Evolutionary conservation across 2,797 vertebrate species (phyloP).

Genomic region (Hoplostethus atlanticus): DNA sequence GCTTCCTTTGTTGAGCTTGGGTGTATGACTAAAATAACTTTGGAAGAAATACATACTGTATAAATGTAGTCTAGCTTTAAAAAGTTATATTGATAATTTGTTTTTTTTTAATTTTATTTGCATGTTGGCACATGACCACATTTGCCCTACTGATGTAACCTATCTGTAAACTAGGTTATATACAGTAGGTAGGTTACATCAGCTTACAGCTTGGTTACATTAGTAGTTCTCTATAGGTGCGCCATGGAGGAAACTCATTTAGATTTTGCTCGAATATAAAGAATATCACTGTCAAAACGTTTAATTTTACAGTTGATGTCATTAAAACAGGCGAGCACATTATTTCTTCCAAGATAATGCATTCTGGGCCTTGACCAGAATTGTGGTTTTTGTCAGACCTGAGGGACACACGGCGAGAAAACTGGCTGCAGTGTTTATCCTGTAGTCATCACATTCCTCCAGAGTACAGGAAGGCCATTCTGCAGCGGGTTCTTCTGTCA

Average conservation of each 20-base stretch:
- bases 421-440: background rate
- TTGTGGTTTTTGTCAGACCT: background rate
- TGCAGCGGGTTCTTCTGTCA: background rate
- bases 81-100: no score
- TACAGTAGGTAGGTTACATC: no score
- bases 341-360: background rate
- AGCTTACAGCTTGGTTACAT: no score
- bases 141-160: no score
- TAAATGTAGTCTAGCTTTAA: no score
- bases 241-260: background rate
- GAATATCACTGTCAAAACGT: background rate
- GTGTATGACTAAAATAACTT: no score
- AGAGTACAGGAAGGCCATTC: conserved; percentile 30
- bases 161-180: no score
- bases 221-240: no score
- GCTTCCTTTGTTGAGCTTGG: no score
- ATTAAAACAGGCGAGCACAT: background rate
- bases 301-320: background rate
- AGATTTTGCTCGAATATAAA: background rate
- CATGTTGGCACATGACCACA: no score
- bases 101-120: no score
- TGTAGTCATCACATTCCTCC: conserved; percentile 55
- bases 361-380: background rate
- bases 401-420: background rate
- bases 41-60: no score